Evolutionary conservation across 2,113 vertebrate species (phyloP), one percentile per base, ranked within the genome.

Genomic region (Lutjanus erythropterus): DNA sequence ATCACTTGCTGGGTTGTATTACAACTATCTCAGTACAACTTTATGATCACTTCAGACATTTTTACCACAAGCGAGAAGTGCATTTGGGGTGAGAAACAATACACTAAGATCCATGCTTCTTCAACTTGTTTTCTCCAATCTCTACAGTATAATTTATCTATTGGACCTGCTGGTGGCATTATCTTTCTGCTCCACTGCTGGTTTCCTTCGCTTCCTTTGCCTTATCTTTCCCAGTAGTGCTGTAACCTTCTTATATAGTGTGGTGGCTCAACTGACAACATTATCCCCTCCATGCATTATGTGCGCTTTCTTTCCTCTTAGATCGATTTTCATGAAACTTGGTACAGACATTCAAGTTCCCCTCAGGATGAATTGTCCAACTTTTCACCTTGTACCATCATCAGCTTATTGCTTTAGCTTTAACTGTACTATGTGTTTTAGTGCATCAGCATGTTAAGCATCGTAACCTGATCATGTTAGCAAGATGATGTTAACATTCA

Each of bases 1-100:
- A 46, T 56, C 37, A n/a, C 2, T 16, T 42, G 46, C 11, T 64
- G 23, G 67, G 21, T n/a, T 19, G 15, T 33, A 27, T 53, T 78
- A 25, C 5, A 23, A n/a, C n/a, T 35, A 75, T 83, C 64, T 75
- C 62, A 65, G n/a, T 60, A 56, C 37, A 68, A 64, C 52, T 65
- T 33, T 56, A 75, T 87, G 56, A 59, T 55, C 61, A 52, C 41
- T 70, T 74, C 66, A 56, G 59, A 68, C 69, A 78, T 59, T 78
- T 71, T 61, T 35, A 85, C 55, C 59, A n/a, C 1, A 5, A 71
- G 50, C 73, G 25, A 58, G n/a, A 35, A 31, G 35, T 39, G 64
- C 21, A 42, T 69, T 64, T n/a, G 3, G 14, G 21, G 16, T 53
- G 27, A 49, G 49, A 71, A 44, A 25, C 9, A 50, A 42, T 21